These are phyloP conservation scores for Omphaloscelis lunosa DNA, from an alignment of 2,888 invertebrate genomes.

Conservation along the genomic window DNA sequence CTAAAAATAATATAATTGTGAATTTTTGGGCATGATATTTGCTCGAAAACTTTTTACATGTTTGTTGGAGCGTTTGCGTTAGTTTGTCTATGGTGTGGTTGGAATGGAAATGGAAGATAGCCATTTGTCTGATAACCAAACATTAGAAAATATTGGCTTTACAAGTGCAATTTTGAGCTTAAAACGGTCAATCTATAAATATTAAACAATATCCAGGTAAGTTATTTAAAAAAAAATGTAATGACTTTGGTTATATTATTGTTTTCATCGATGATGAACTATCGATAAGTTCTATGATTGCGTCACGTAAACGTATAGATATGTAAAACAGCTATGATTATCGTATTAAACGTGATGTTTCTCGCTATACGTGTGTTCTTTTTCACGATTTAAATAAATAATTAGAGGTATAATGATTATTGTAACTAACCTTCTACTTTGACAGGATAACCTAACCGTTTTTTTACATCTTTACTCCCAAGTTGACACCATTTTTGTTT, in stretches of 20 bases:
- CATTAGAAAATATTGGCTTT: slow-evolving; percentile 63
- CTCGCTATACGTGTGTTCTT: slow-evolving; percentile 14
- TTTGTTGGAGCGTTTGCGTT: slow-evolving; percentile 16
- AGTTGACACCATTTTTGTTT: slow-evolving; percentile 89
- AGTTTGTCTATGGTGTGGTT: slow-evolving; percentile 72
- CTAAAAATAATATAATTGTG: not conserved
- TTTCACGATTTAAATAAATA: slow-evolving; percentile 26
- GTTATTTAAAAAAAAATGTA: slow-evolving; percentile 70
- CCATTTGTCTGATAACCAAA: slow-evolving; percentile 84
- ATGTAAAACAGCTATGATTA: slow-evolving; percentile 74
- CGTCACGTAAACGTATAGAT: slow-evolving; percentile 88
- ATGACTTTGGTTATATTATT: slow-evolving; percentile 85
- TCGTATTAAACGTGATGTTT: slow-evolving; percentile 59
- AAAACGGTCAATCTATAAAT: slow-evolving; percentile 53
- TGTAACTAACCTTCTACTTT: slow-evolving; percentile 83
- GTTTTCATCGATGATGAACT: slow-evolving; percentile 85
- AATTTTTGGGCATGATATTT: not conserved
- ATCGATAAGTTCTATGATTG: slow-evolving; percentile 87
- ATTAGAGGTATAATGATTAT: slow-evolving; percentile 57
- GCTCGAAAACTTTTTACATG: not conserved
- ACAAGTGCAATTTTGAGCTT: slow-evolving; percentile 45
- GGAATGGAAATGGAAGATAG: slow-evolving; percentile 83
- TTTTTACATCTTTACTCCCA: slow-evolving; percentile 67
- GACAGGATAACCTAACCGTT: slow-evolving; percentile 88
- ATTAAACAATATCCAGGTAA: slow-evolving; percentile 70